A percentile compares a stretch with the other conserved stretches of the same genome.
These are phyloP conservation scores for Pogonomyrmex californicus DNA, from an alignment of 1,140 invertebrate species.

Conservation along the genomic window DNA sequence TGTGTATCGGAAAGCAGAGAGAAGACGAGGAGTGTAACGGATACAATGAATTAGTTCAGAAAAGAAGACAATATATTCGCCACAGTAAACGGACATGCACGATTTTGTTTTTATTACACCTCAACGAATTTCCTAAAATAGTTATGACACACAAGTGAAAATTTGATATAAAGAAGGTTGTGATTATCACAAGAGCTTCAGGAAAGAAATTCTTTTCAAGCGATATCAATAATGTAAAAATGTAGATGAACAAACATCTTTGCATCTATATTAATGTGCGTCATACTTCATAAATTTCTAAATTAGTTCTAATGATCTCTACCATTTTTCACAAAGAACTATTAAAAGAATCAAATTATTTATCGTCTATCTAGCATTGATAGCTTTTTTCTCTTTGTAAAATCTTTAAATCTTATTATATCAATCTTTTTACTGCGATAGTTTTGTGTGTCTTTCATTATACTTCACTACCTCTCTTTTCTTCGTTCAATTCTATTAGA, in stretches of 20 bases:
- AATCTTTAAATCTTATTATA: background rate
- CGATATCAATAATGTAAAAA: background rate
- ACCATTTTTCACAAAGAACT: background rate
- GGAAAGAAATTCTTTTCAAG: background rate
- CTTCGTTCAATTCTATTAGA: background rate
- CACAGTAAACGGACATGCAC: constrained; percentile 67
- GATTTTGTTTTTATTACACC: constrained; percentile 55
- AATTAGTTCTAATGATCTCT: background rate
- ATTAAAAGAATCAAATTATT: background rate
- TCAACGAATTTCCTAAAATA: background rate
- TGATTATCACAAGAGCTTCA: background rate
- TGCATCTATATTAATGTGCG: background rate
- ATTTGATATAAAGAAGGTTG: background rate
- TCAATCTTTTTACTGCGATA: background rate
- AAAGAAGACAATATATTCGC: constrained; percentile 63
- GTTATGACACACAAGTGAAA: background rate
- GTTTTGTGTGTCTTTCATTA: background rate
- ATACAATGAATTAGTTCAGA: constrained; percentile 59
- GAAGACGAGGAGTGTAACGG: constrained; percentile 26
- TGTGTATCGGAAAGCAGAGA: constrained; percentile 31
- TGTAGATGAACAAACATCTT: background rate
- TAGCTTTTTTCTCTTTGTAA: background rate
- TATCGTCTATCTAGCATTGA: background rate
- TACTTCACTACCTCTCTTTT: constrained; percentile 14
- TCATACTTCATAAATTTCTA: background rate